These are phyloP conservation scores for Psittacula cyanocephala DNA, from an alignment of 2,113 vertebrate genomes.

Conservation along the genomic window DNA sequence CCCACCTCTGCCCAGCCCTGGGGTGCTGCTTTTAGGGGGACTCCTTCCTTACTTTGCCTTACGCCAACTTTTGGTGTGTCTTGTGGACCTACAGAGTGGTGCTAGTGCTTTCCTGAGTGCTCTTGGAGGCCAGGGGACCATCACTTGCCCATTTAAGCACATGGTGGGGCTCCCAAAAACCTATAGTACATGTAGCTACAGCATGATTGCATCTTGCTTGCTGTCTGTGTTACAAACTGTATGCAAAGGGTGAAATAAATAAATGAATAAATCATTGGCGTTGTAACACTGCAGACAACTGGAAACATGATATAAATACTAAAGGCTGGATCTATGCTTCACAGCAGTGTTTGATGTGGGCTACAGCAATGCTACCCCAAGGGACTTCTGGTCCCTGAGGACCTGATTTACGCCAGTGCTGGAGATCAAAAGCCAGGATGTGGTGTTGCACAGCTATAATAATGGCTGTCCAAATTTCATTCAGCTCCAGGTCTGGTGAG, in stretches of 20 bases:
- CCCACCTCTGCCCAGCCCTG: neutral
- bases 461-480: neutral
- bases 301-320: slow-evolving; percentile 49
- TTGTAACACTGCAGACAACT: slow-evolving; percentile 36
- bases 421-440: slow-evolving; percentile 58
- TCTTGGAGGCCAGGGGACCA: neutral
- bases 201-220: neutral
- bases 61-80: neutral
- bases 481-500: slow-evolving; percentile 40
- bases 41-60: neutral
- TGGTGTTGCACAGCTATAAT: slow-evolving; percentile 21
- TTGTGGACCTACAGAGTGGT: neutral
- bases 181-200: neutral
- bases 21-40: neutral
- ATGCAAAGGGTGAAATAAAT: slow-evolving; percentile 24
- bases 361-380: neutral
- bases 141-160: neutral
- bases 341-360: slow-evolving; percentile 55
- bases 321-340: slow-evolving; percentile 6
- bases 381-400: slow-evolving; percentile 11
- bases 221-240: neutral
- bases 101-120: neutral
- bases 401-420: slow-evolving; percentile 22
- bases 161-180: neutral
- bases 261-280: slow-evolving; percentile 49